Conservation (phyloP, 2,797 vertebrate genomes). For the Squalus acanthias region DNA sequence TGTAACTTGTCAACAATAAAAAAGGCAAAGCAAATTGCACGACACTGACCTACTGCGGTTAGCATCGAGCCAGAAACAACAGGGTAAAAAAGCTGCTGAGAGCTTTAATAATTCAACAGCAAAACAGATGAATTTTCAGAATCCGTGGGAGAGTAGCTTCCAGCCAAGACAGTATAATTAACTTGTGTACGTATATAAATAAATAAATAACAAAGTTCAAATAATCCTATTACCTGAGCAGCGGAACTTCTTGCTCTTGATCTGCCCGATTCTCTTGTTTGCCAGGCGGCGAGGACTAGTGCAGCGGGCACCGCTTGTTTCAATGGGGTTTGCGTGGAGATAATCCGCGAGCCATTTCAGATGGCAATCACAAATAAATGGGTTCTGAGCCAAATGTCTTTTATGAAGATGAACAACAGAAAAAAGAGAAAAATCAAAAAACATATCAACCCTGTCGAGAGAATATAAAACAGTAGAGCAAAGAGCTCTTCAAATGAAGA, state of each 20-base stretch:
- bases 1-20: slow-evolving; percentile 10
- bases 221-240: slow-evolving; percentile 76
- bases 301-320: slow-evolving; percentile 78
- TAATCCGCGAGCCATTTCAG: slow-evolving; percentile 98
- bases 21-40: slow-evolving; percentile 13
- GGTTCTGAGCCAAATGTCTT: slow-evolving; percentile 95
- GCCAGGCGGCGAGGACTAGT: slow-evolving; percentile 75
- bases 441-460: not conserved
- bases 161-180: slow-evolving; percentile 42
- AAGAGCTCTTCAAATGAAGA: not conserved
- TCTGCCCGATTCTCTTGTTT: slow-evolving; percentile 85
- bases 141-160: slow-evolving; percentile 43
- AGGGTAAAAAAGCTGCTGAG: slow-evolving; percentile 39
- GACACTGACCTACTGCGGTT: not conserved
- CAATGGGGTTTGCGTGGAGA: slow-evolving; percentile 92
- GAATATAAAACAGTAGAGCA: not conserved
- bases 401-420: slow-evolving; percentile 40
- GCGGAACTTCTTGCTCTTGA: slow-evolving; percentile 90
- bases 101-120: slow-evolving; percentile 45
- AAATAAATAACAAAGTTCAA: slow-evolving; percentile 6
- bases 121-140: slow-evolving; percentile 48
- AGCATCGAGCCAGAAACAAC: not conserved
- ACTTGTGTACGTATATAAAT: slow-evolving; percentile 41
- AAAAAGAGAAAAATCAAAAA: not conserved
- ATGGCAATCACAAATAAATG: slow-evolving; percentile 97